Base-by-base conservation (phyloP, 2,113 vertebrate species). In the Oryzias curvinotus region DNA sequence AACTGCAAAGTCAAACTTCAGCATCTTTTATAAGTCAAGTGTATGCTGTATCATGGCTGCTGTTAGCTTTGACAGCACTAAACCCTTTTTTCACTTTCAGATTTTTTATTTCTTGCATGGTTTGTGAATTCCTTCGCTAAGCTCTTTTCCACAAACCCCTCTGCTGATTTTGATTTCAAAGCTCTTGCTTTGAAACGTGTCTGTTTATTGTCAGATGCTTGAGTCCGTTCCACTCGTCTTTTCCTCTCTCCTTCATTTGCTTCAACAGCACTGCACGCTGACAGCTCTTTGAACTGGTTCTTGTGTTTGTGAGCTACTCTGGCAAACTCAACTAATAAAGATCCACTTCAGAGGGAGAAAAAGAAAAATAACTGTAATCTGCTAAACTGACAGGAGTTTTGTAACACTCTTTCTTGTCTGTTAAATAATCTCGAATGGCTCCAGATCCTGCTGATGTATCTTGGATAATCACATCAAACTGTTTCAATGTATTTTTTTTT, bases 281-380 rank as follows among this genome's bases (percentile, higher is more conserved):
- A 80, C 73, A 75, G 74, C 67, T 75, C 72, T 84, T 85, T 84
- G 69, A 84, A 84, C 78, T 59, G 58, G 59, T 52, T 68, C 77
- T 85, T 23, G 73, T 78, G 70, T 79, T 68, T 71, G 59, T 68
- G 70, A 81, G 62, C 75, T 52, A 72, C 58, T 77, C 58, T 62
- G 74, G 52, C 67, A 65, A 75, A 46, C 65, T 65, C 68, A 73
- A 83, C 30, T 77, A 30, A 81, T 72, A 52, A 70, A 70, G 62
- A 61, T 82, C 65, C 68, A 64, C 81, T 79, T 71, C 61, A 65
- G 18, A 78, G 45, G 50, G 6, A 51, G n/a, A 48, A 5, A 45
- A 52, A 30, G 52, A 14, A 46, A 17, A 59, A 43, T 28, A 60
- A 63, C 54, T 56, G 2, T 48, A 66, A 78, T 63, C 44, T 58